Percentiles rank a stretch among this genome's conserved stretches.
Conservation (phyloP, 2,888 invertebrate genomes). For the Andrena chrysosceles region DNA sequence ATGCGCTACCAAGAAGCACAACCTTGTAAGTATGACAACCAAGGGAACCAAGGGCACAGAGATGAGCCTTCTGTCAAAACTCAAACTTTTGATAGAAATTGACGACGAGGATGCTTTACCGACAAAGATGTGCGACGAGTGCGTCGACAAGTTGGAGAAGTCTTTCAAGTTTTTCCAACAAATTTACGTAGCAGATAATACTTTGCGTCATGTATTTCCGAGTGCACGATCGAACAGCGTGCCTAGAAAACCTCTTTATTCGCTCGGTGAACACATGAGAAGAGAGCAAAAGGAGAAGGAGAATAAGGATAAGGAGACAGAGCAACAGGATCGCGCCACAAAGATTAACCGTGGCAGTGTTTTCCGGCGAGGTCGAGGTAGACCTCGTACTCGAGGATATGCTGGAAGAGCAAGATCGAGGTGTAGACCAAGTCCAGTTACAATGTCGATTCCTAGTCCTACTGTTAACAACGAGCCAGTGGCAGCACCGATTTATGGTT, state of each 20-base stretch:
- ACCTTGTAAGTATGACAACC: slow-evolving; percentile 62
- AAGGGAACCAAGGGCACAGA: slow-evolving; percentile 53
- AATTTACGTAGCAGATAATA: slow-evolving; percentile 68
- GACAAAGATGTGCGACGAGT: slow-evolving; percentile 64
- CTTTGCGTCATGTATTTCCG: slow-evolving; percentile 61
- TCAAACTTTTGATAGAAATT: slow-evolving; percentile 66
- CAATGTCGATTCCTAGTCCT: background rate
- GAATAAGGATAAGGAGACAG: slow-evolving; percentile 1
- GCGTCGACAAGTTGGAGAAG: slow-evolving; percentile 63
- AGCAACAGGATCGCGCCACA: slow-evolving; percentile 7
- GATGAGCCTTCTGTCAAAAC: slow-evolving; percentile 64
- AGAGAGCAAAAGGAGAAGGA: slow-evolving; percentile 42
- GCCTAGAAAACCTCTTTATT: slow-evolving; percentile 34
- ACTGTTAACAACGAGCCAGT: background rate
- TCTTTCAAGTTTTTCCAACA: slow-evolving; percentile 68
- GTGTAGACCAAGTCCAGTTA: slow-evolving; percentile 3
- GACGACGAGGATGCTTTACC: slow-evolving; percentile 66
- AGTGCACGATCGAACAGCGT: slow-evolving; percentile 21
- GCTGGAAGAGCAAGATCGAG: slow-evolving; percentile 37
- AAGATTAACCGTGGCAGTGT: slow-evolving; percentile 39
- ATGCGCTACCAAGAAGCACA: slow-evolving; percentile 60
- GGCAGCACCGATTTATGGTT: background rate
- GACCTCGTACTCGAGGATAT: slow-evolving; percentile 43
- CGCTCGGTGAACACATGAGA: slow-evolving; percentile 45
- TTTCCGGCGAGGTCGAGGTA: slow-evolving; percentile 50